Base-by-base conservation (phyloP, 2,113 vertebrate genomes). In the Platysternon megacephalum region DNA sequence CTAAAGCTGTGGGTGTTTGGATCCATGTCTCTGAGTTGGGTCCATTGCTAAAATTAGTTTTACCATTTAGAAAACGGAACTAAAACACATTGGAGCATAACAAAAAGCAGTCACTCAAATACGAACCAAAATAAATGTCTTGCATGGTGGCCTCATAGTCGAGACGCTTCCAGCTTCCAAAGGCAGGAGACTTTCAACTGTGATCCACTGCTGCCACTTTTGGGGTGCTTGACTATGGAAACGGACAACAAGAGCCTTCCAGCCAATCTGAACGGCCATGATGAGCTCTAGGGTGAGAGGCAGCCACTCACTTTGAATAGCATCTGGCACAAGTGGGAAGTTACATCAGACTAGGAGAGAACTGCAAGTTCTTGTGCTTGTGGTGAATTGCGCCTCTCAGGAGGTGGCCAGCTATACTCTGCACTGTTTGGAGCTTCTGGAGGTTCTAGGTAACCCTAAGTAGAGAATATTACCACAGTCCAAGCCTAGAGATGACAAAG, bases 401-500 rank as follows among this genome's bases (percentile, higher is more conserved):
- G 8, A 35, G 9, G 2, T 10, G 3, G 28, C 8, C 6, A 0
- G 24, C 68, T n/a, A 9, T 5, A 39, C 39, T 1, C 0, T 49
- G 26, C n/a, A 80, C 3, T 2, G 12, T 29, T 79, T 0, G 0
- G 49, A 86, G 49, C 13, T 32, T 22, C 42, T 80, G 84, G 61
- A 48, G 35, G 32, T 16, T 79, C n/a, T 5, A 68, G 65, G 39
- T 68, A 68, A 61, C 11, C 58, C 58, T 61, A 32, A 68, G 8
- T 22, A 68, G 35, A 68, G 35, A 68, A 68, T 68, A 35, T 39
- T 11, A 68, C 35, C 16, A 17, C 35, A 68, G 65, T 68, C 65
- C 65, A n/a, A 39, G 65, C 17, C 65, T 68, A n/a, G 65, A 39
- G 35, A 39, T n/a, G 35, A 68, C 65, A 39, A 68, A n/a, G 17